These are phyloP conservation scores for Mellivora capensis DNA, from an alignment of 2,113 vertebrate species.

Conservation along the genomic window DNA sequence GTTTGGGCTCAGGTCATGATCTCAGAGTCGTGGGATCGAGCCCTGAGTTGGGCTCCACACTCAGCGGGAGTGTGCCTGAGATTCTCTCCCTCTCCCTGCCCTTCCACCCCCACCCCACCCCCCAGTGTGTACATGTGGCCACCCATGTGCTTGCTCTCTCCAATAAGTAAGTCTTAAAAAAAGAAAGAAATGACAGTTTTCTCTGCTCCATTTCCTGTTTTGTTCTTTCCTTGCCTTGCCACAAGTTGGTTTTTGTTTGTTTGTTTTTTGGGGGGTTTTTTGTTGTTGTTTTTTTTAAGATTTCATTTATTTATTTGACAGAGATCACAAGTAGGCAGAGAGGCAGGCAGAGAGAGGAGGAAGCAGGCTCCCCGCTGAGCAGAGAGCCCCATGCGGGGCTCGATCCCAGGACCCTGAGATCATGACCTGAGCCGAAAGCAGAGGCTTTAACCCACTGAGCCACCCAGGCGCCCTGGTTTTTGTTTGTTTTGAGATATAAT, in stretches of 20 bases:
- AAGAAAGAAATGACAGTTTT: not conserved
- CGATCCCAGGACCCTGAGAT: too few relatives aligned
- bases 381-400: too few relatives aligned
- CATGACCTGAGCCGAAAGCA: too few relatives aligned
- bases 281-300: too few relatives aligned
- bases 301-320: too few relatives aligned
- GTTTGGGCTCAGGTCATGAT: not conserved
- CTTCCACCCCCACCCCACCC: not conserved
- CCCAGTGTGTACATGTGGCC: not conserved
- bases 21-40: not conserved
- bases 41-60: not conserved
- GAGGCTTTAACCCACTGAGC: too few relatives aligned
- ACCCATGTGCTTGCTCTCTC: too few relatives aligned
- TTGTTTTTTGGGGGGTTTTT: too few relatives aligned
- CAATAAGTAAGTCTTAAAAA: not conserved
- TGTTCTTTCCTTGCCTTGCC: not conserved
- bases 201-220: not conserved
- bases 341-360: too few relatives aligned
- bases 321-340: too few relatives aligned
- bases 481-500: not conserved
- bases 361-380: too few relatives aligned
- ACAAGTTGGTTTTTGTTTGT: not conserved
- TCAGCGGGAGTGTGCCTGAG: not conserved
- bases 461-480: too few relatives aligned
- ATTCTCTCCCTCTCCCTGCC: not conserved